These are phyloP conservation scores for Drosophila ironensis DNA, from an alignment of 1,140 invertebrate genomes.

Conservation along the genomic window DNA sequence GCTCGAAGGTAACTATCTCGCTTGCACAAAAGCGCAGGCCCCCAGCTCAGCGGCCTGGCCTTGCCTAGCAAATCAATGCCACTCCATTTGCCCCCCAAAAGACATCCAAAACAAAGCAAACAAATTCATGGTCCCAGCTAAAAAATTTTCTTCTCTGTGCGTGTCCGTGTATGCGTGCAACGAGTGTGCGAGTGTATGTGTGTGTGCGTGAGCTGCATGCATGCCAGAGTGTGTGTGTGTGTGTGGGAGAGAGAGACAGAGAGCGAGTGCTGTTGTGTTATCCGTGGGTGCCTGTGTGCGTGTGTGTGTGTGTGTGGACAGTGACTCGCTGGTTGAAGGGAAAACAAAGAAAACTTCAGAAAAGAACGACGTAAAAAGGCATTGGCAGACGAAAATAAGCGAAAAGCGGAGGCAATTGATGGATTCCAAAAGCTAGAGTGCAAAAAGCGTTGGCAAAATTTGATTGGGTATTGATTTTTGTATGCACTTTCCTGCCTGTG, in stretches of 20 bases:
- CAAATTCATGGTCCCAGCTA: conserved; percentile 33
- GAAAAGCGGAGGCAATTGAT: no score
- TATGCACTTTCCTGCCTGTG: conserved; percentile 61
- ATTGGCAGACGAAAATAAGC: conserved; percentile 38
- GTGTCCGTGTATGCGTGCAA: conserved; percentile 3
- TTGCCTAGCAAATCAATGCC: conserved; percentile 25
- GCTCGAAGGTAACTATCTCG: conserved; percentile 37
- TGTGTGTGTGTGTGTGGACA: conserved; percentile 45
- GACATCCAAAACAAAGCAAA: no score
- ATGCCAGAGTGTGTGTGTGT: conserved; percentile 17
- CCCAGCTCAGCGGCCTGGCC: conserved; percentile 14
- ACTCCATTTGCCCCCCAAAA: conserved; percentile 25
- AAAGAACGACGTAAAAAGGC: conserved; percentile 76
- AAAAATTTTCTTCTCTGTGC: conserved; percentile 46
- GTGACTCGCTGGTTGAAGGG: conserved; percentile 68
- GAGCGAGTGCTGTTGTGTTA: neutral
- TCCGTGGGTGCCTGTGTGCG: no score
- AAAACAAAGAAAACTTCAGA: conserved; percentile 80
- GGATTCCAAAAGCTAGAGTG: conserved; percentile 6
- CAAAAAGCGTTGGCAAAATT: conserved; percentile 33
- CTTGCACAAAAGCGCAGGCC: conserved; percentile 16
- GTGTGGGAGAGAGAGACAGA: conserved; percentile 23
- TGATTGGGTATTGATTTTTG: conserved; percentile 69
- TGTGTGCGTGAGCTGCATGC: conserved; percentile 28
- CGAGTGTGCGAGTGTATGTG: conserved; percentile 22